These are phyloP conservation scores for Apocrypta bakeri DNA, from an alignment of 1,140 invertebrate species.

Conservation along the genomic window DNA sequence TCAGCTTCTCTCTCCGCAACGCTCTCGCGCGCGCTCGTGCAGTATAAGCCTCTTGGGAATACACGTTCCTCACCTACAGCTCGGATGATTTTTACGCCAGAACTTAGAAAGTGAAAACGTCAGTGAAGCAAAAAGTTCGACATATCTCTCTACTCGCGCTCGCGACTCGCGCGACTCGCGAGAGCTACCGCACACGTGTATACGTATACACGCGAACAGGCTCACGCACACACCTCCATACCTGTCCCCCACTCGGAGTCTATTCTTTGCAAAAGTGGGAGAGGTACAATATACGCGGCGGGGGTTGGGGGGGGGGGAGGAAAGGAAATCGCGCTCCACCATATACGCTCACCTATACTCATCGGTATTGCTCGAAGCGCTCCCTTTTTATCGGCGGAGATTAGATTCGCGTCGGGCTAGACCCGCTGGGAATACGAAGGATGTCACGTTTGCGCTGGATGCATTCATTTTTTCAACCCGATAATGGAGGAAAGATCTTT, in stretches of 20 bases:
- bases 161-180: too few relatives aligned
- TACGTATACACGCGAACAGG: too few relatives aligned
- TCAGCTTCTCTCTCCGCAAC: neutral
- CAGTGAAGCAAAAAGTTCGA: slow-evolving; percentile 41
- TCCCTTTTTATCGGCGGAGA: slow-evolving; percentile 16
- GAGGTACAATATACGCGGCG: neutral
- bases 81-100: slow-evolving; percentile 22
- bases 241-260: neutral
- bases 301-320: too few relatives aligned
- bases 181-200: neutral
- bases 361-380: neutral
- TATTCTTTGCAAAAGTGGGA: neutral
- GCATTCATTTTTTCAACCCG: neutral
- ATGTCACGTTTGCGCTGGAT: slow-evolving; percentile 28
- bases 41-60: neutral
- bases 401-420: neutral
- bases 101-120: slow-evolving; percentile 49
- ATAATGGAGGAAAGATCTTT: too few relatives aligned
- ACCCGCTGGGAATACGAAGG: neutral
- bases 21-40: neutral
- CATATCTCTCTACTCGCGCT: slow-evolving; percentile 26
- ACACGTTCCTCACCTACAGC: neutral
- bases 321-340: slow-evolving; percentile 23
- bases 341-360: neutral
- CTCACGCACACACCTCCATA: too few relatives aligned